Evolutionary conservation across 2,113 vertebrate species (phyloP).

Genomic region (Carassius carassius): DNA sequence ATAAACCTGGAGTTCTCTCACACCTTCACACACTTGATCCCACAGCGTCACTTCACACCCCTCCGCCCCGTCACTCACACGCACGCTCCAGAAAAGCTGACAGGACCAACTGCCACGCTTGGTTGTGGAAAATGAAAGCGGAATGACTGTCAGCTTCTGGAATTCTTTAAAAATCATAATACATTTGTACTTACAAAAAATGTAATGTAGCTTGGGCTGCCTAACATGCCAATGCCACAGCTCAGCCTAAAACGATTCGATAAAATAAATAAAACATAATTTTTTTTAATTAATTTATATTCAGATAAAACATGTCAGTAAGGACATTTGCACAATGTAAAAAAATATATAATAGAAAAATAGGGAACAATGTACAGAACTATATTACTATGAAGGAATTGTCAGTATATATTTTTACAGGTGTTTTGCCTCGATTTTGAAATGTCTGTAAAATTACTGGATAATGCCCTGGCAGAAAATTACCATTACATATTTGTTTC

Average conservation of each 20-base stretch:
- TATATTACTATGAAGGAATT: too few relatives aligned
- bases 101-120: background rate
- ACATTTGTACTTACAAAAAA: background rate
- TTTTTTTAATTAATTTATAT: too few relatives aligned
- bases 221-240: background rate
- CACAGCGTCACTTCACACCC: conserved; percentile 59
- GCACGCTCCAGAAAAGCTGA: background rate
- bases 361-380: too few relatives aligned
- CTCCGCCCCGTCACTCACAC: conserved; percentile 52
- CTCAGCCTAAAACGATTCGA: too few relatives aligned
- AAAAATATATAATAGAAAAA: too few relatives aligned
- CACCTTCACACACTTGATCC: conserved; percentile 77
- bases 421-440: too few relatives aligned
- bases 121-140: background rate
- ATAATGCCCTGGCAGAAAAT: too few relatives aligned
- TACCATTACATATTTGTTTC: too few relatives aligned
- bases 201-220: background rate
- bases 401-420: too few relatives aligned
- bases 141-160: background rate
- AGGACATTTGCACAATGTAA: too few relatives aligned
- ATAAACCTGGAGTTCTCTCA: conserved; percentile 70
- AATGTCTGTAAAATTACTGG: too few relatives aligned
- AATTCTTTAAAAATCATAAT: background rate
- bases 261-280: background rate
- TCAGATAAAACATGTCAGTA: too few relatives aligned